Evolutionary conservation across 2,797 vertebrate species (phyloP).

Genomic region (Peromyscus attwateri): DNA sequence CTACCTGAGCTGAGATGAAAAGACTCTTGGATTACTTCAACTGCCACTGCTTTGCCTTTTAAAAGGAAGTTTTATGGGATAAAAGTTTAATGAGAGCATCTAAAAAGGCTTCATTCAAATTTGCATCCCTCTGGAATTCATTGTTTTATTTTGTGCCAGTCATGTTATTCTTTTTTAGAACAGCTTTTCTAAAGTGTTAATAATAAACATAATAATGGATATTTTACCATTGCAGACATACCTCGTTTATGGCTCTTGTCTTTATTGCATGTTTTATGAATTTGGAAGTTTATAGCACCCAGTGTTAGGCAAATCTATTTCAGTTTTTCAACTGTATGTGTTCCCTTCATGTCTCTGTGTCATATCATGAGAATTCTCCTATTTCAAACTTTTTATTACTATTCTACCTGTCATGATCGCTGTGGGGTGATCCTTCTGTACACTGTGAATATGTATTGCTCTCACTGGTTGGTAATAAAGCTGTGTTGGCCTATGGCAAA

Average conservation of each 20-base stretch:
- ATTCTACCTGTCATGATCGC: background rate
- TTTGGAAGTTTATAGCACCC: background rate
- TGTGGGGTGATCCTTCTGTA: too few relatives aligned
- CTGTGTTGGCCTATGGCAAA: too few relatives aligned
- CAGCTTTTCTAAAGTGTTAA: background rate
- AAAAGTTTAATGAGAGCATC: background rate
- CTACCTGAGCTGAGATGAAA: background rate
- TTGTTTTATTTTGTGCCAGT: background rate
- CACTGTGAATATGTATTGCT: too few relatives aligned
- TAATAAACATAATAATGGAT: background rate
- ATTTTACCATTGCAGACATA: background rate
- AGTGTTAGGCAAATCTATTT: background rate
- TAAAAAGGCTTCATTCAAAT: background rate
- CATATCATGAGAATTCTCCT: background rate
- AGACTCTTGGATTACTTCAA: conserved; percentile 34
- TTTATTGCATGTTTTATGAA: background rate
- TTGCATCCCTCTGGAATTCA: background rate
- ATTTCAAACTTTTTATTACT: background rate
- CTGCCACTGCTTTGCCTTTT: conserved; percentile 16
- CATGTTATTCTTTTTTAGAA: background rate
- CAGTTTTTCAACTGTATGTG: background rate
- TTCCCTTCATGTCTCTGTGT: background rate
- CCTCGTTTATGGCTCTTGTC: background rate
- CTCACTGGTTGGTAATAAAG: too few relatives aligned
- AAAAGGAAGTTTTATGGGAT: background rate